Conservation (phyloP, 2,888 invertebrate species). For the Hemaris fuciformis region DNA sequence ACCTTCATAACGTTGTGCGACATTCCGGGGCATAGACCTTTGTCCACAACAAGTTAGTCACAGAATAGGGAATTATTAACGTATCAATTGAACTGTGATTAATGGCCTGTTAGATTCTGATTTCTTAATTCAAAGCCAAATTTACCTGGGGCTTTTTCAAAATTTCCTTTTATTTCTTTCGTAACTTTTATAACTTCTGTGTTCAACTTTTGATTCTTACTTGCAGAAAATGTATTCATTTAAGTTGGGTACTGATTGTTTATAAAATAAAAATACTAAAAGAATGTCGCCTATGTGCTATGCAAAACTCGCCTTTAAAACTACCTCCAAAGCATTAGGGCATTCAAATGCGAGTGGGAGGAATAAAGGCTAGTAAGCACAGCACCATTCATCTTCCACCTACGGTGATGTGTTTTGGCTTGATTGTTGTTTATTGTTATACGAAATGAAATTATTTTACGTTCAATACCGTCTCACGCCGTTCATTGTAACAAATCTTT, state of each 20-base stretch:
- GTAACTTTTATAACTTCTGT: no score
- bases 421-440: conserved; percentile 41
- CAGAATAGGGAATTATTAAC: neutral
- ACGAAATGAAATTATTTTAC: conserved; percentile 43
- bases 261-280: no score
- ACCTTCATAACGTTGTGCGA: neutral
- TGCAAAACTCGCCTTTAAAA: no score
- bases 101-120: neutral
- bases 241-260: no score
- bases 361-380: neutral
- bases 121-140: neutral
- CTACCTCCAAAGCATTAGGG: neutral
- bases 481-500: conserved; percentile 65
- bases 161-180: neutral
- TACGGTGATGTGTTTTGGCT: neutral
- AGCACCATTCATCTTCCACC: neutral
- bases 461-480: conserved; percentile 49
- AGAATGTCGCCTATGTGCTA: no score
- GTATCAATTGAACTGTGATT: neutral
- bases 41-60: neutral
- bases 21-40: neutral
- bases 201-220: no score
- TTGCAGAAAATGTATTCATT: no score
- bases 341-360: neutral
- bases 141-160: neutral